Percentiles rank a stretch among this genome's conserved stretches.
Conservation (phyloP, 2,888 invertebrate species). For the Apotomis capreana region DNA sequence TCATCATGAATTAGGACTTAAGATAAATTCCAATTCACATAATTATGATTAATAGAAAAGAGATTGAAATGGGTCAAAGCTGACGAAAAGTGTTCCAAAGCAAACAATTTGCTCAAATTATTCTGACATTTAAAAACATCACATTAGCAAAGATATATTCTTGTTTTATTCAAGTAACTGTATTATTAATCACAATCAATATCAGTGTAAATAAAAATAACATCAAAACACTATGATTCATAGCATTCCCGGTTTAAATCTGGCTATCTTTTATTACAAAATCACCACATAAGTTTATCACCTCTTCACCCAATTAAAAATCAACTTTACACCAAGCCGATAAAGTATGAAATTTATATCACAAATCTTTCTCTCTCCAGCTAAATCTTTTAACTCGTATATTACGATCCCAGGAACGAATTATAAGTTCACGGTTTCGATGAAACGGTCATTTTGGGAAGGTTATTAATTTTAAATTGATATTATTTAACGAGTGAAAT, state of each 20-base stretch:
- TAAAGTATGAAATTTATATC: background rate
- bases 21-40: too few relatives aligned
- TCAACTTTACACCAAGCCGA: background rate
- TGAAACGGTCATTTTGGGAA: constrained; percentile 43
- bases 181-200: background rate
- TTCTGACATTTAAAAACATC: background rate
- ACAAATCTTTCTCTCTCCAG: background rate
- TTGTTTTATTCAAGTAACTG: background rate
- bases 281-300: constrained; percentile 27
- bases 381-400: constrained; percentile 40
- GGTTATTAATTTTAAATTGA: constrained; percentile 30
- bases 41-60: too few relatives aligned
- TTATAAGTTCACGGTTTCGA: constrained; percentile 41
- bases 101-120: background rate
- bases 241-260: constrained; percentile 6
- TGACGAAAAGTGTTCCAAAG: background rate
- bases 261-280: constrained; percentile 17
- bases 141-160: background rate
- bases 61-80: background rate
- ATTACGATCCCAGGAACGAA: constrained; percentile 48
- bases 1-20: too few relatives aligned
- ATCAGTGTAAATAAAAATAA: constrained; percentile 12
- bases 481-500: constrained; percentile 28
- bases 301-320: background rate
- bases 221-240: constrained; percentile 28